phyloP scores from a whole-genome alignment of 2,113 vertebrate genomes.

The Gobius niger region DNA sequence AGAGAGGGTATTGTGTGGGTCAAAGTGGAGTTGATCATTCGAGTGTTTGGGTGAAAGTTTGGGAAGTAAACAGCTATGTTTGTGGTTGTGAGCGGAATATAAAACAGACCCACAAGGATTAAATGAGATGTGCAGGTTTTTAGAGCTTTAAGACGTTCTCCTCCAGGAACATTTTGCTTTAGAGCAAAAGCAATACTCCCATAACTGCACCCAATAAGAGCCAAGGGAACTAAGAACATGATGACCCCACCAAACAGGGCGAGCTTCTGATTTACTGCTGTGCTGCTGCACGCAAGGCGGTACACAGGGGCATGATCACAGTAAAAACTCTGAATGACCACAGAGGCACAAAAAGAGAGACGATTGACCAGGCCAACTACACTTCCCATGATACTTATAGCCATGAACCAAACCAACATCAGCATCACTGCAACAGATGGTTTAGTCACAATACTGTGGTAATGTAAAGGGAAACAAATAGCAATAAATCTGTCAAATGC shows the following conservation, averaged over 20 bases:
- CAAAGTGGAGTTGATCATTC: slow-evolving; percentile 61
- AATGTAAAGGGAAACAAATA: slow-evolving; percentile 65
- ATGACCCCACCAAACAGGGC: background rate
- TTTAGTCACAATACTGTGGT: slow-evolving; percentile 51
- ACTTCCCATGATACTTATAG: accelerated
- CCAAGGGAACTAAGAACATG: slow-evolving; percentile 3
- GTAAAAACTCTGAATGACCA: slow-evolving; percentile 57
- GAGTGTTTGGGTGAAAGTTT: slow-evolving; percentile 39
- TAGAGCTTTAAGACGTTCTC: slow-evolving; percentile 52
- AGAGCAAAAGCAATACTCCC: slow-evolving; percentile 37
- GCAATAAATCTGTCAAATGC: slow-evolving; percentile 69
- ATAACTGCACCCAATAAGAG: slow-evolving; percentile 36
- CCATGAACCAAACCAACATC: slow-evolving; percentile 29
- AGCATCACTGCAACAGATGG: slow-evolving; percentile 29
- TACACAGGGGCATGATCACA: slow-evolving; percentile 64
- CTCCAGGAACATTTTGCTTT: slow-evolving; percentile 30
- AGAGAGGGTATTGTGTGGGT: slow-evolving; percentile 53
- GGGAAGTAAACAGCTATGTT: slow-evolving; percentile 5
- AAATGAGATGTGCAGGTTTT: slow-evolving; percentile 69
- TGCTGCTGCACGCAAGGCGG: slow-evolving; percentile 59
- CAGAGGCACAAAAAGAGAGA: slow-evolving; percentile 67
- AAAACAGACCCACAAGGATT: slow-evolving; percentile 60
- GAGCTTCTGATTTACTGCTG: background rate
- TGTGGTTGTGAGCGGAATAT: slow-evolving; percentile 27
- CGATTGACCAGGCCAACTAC: slow-evolving; percentile 40